phyloP scores from a whole-genome alignment of 2,113 vertebrate genomes.

The Eira barbara region DNA sequence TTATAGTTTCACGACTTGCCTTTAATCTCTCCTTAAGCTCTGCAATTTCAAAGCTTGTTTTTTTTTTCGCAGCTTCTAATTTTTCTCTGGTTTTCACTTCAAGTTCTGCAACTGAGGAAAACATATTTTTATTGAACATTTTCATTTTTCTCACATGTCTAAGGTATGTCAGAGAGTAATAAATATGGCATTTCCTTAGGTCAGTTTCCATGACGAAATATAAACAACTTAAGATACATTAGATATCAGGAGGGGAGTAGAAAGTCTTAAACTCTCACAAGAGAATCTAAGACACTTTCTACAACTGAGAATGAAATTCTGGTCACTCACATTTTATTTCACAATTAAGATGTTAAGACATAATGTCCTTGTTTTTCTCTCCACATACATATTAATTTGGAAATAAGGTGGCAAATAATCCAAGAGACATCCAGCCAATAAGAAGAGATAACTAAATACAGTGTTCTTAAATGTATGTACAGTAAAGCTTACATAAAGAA shows the following conservation, averaged over 20 bases:
- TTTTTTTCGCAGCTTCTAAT: constrained; percentile 95
- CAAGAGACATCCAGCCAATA: neutral
- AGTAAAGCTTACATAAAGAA: neutral
- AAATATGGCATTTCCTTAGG: neutral
- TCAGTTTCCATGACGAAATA: neutral
- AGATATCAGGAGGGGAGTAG: neutral
- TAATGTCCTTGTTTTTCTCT: neutral
- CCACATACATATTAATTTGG: neutral
- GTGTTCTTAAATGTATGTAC: neutral
- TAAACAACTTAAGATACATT: constrained; percentile 8
- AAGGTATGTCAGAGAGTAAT: neutral
- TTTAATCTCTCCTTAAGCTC: constrained; percentile 98
- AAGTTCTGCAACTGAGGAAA: constrained; percentile 90
- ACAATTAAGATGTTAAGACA: neutral
- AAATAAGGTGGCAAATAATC: constrained; percentile 10
- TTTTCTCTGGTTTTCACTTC: constrained; percentile 97
- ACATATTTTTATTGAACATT: neutral
- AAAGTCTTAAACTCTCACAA: neutral
- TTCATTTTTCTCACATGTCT: neutral
- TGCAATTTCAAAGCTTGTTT: constrained; percentile 97
- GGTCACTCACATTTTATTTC: neutral
- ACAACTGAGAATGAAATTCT: neutral
- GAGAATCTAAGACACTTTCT: neutral
- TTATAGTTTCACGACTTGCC: constrained; percentile 98
- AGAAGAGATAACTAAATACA: neutral